Evolutionary conservation across 2,888 invertebrate species (phyloP).

Genomic region (Lithophane leautieri): DNA sequence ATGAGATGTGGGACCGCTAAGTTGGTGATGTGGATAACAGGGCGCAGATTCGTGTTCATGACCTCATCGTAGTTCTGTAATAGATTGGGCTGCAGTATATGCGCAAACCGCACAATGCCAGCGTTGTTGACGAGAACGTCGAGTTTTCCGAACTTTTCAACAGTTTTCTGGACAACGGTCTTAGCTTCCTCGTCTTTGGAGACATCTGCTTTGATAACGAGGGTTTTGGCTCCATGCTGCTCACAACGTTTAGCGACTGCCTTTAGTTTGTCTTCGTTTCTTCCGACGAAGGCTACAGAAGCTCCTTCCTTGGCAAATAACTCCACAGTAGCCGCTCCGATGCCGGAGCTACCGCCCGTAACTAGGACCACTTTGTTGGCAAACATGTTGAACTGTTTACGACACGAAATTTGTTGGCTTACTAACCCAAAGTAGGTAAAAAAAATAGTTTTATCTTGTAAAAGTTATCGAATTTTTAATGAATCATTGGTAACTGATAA

Average conservation of each 20-base stretch:
- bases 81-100: conserved; percentile 48
- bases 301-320: conserved; percentile 58
- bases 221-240: neutral
- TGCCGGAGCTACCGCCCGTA: conserved; percentile 68
- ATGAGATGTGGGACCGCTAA: conserved; percentile 67
- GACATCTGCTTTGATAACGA: conserved; percentile 44
- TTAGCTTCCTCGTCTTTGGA: conserved; percentile 49
- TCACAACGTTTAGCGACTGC: conserved; percentile 32
- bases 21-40: conserved; percentile 63
- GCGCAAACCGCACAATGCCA: conserved; percentile 20
- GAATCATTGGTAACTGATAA: neutral
- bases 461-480: neutral
- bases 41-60: conserved; percentile 68
- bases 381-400: conserved; percentile 41
- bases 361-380: conserved; percentile 66
- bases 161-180: conserved; percentile 29
- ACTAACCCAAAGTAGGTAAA: neutral
- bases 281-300: conserved; percentile 63
- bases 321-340: conserved; percentile 64
- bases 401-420: neutral
- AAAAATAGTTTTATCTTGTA: neutral
- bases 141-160: conserved; percentile 35
- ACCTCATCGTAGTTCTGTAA: conserved; percentile 65
- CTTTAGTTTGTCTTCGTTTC: conserved; percentile 58
- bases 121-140: conserved; percentile 45